Conservation (phyloP, 2,113 vertebrate genomes). For the Pelecanoides urinatrix region DNA sequence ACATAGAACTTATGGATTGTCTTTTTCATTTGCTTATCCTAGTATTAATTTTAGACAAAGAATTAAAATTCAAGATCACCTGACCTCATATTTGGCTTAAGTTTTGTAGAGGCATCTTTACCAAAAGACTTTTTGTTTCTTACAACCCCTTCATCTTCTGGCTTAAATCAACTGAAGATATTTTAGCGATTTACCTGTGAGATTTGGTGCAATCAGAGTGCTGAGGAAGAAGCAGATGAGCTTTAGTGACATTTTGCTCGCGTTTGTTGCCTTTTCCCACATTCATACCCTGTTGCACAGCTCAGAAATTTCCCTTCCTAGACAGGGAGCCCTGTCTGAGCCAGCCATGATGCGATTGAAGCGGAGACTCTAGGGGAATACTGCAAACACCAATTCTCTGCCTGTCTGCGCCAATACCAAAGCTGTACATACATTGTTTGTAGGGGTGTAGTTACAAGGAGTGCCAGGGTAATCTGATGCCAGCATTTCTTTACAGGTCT, state of each 20-base stretch:
- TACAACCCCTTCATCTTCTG: not conserved
- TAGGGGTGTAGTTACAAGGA: conserved; percentile 21
- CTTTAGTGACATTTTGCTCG: not conserved
- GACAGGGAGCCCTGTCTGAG: not conserved
- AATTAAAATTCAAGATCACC: not conserved
- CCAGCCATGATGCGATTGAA: not conserved
- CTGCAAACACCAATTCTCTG: not conserved
- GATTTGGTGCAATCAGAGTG: not conserved
- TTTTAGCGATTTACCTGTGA: conserved; percentile 34
- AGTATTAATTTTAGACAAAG: not conserved
- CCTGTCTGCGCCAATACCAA: not conserved
- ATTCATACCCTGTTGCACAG: not conserved
- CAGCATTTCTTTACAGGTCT: not conserved
- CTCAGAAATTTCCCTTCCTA: not conserved
- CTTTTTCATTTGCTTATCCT: not conserved
- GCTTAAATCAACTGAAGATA: not conserved
- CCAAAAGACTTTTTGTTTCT: not conserved
- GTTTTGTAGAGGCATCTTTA: not conserved
- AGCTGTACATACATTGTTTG: rapidly evolving
- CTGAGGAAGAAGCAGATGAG: conserved; percentile 16
- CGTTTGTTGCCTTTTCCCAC: not conserved
- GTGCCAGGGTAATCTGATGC: not conserved
- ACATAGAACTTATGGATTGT: not conserved
- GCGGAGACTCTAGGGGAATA: not conserved
- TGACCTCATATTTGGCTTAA: not conserved